Evolutionary conservation across 2,113 vertebrate species (phyloP).

Genomic region (Corythoichthys haematopterus): DNA sequence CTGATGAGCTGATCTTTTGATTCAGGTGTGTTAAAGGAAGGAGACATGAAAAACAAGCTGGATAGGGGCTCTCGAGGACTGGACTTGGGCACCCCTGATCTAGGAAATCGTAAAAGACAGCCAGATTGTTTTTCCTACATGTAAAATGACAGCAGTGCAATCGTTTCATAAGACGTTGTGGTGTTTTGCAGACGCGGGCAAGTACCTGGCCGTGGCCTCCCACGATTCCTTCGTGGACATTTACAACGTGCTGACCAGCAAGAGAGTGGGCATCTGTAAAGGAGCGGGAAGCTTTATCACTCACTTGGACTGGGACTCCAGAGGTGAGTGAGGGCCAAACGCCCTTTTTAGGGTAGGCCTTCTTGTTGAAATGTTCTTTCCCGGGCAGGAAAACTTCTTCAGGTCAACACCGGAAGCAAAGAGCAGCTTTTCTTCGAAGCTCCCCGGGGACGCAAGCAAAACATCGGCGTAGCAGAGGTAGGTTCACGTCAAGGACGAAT

Average conservation of each 20-base stretch:
- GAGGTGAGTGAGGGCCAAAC: slow-evolving; percentile 67
- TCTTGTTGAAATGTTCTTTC: neutral
- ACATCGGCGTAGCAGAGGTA: slow-evolving; percentile 49
- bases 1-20: no score
- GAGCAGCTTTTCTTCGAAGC: slow-evolving; percentile 97
- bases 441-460: slow-evolving; percentile 78
- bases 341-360: neutral
- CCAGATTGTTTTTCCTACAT: no score
- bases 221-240: slow-evolving; percentile 97
- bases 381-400: slow-evolving; percentile 85
- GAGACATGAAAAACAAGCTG: no score
- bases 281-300: slow-evolving; percentile 90
- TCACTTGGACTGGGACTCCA: slow-evolving; percentile 94
- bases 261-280: slow-evolving; percentile 95
- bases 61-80: no score
- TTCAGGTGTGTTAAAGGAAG: no score
- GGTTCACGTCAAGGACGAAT: neutral
- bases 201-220: slow-evolving; percentile 96
- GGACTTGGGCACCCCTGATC: no score
- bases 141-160: no score
- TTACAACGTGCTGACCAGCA: slow-evolving; percentile 95
- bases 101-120: no score
- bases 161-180: neutral
- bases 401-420: slow-evolving; percentile 96
- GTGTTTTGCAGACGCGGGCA: slow-evolving; percentile 80